Evolutionary conservation across 1,140 invertebrate genomes (phyloP), one percentile per base, ranked within the genome.

Genomic region (Phenacoccus solenopsis): DNA sequence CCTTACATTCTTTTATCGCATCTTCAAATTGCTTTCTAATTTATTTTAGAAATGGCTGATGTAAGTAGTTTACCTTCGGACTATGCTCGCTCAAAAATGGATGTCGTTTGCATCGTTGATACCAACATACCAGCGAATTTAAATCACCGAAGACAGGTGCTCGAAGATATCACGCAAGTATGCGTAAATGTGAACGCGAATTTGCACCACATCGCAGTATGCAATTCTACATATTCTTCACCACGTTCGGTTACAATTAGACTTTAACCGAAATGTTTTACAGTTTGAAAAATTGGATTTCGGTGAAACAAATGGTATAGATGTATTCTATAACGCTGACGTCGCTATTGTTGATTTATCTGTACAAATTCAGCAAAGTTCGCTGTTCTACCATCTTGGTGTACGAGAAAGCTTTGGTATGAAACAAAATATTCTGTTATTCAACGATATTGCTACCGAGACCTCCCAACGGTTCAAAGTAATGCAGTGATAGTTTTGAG

Each of bases 321-420:
- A 91, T 73, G 90, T 86, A 75, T 92, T 93, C 79, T 98, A 98
- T 80, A 96, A 97, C 86, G 96, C 96, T 0, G 97, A 99, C 83
- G 93, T 98, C 25, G 96, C 93, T 0, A 85, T 99, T 24, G 93
- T 99, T 28, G 97, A 99, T 82, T 84, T 99, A 73, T 95, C 93
- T 56, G 81, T 96, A 61, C 86, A 92, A 76, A 78, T 90, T 30
- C 95, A 98, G 80, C 83, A 80, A 76, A 91, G 88, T 75, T 87
- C 93, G 0, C 81, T 99, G 24, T 93, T 96, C 75, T 99, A 99
- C 82, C 96, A 98, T 79, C 84, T 99, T 49, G 97, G 96, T 27
- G 94, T 99, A 0, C 81, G 97, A 70, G 96, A 99, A 80, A 98
- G 94, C 78, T 98, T 98, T 83, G 91, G 91, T 61, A 99, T 99